phyloP scores from a whole-genome alignment of 2,888 invertebrate genomes.

The Spisula subtruncata region DNA sequence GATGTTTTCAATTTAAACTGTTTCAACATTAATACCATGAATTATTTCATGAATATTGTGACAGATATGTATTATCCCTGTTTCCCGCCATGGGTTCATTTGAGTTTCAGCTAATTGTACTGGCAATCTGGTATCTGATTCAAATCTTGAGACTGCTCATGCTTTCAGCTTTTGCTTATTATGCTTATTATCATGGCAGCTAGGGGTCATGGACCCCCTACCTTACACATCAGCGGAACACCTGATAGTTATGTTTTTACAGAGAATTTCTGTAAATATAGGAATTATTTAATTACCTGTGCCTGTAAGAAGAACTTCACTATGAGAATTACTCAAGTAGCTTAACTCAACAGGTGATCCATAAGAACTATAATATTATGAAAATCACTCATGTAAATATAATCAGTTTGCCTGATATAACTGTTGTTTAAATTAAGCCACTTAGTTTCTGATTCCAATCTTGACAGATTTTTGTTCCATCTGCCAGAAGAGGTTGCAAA shows the following conservation, averaged over 20 bases:
- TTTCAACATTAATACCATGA: too few relatives aligned
- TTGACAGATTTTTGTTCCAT: conserved; percentile 8
- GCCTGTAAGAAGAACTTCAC: background rate
- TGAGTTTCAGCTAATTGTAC: background rate
- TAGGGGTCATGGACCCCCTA: conserved; percentile 14
- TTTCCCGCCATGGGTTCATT: background rate
- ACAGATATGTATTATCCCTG: too few relatives aligned
- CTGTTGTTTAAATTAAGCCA: conserved; percentile 10
- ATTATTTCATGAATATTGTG: too few relatives aligned
- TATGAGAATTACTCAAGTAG: conserved; percentile 9
- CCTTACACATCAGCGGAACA: background rate
- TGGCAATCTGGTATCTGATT: background rate
- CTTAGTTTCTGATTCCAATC: background rate
- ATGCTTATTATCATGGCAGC: background rate
- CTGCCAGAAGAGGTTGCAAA: background rate
- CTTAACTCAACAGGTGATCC: conserved; percentile 20
- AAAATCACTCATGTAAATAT: conserved; percentile 17
- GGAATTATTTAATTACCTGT: background rate
- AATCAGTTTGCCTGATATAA: background rate
- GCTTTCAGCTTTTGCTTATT: background rate
- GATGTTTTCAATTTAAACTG: too few relatives aligned
- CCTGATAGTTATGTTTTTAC: background rate
- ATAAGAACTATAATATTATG: conserved; percentile 37
- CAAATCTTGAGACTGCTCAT: background rate
- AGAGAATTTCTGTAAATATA: background rate